Evolutionary conservation across 2,113 vertebrate species (phyloP), one percentile per base, ranked within the genome.

Genomic region (Toxotes chatareus): DNA sequence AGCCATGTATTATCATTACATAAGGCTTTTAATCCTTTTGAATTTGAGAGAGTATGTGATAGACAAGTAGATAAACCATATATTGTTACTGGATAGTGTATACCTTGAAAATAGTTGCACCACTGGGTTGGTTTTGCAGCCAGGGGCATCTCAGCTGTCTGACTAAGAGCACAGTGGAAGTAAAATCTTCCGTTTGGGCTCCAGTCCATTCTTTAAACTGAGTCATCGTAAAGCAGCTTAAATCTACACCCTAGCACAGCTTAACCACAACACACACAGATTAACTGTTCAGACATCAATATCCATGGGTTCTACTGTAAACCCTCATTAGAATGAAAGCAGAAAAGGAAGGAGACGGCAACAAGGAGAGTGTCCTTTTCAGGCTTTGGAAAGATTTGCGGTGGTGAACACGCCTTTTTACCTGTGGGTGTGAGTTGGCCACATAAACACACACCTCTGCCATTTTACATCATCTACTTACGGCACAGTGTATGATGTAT

Each of bases 151-250:
- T 32, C 38, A 7, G 32, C 60, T 36, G 5, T 73, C 46, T 66
- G 46, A 60, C 31, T 36, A 21, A 16, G n/a, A 36, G 64, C 57
- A 60, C 42, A 23, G 31, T 64, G 14, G 21, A 71, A 31, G 49
- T 82, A 10, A 64, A 62, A 42, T 17, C 9, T 13, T 11, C 7
- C 14, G 16, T 56, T 44, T 55, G n/a, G 44, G 44, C 40, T 78
- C 11, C 16, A 55, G 9, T 73, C 53, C 3, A 13, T 61, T 80
- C 21, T 63, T 64, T 76, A 23, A 79, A 70, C 27, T 57, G 63
- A 67, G 72, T 76, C 73, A 83, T 46, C 42, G 34, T 88, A 82
- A 88, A 80, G 66, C 46, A 84, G 65, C 32, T 89, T 76, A 89
- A 85, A 84, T 17, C 42, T 73, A 76, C 76, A 82, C 71, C 83